Conservation (phyloP, 1,140 invertebrate species). For the Anastrepha ludens region DNA sequence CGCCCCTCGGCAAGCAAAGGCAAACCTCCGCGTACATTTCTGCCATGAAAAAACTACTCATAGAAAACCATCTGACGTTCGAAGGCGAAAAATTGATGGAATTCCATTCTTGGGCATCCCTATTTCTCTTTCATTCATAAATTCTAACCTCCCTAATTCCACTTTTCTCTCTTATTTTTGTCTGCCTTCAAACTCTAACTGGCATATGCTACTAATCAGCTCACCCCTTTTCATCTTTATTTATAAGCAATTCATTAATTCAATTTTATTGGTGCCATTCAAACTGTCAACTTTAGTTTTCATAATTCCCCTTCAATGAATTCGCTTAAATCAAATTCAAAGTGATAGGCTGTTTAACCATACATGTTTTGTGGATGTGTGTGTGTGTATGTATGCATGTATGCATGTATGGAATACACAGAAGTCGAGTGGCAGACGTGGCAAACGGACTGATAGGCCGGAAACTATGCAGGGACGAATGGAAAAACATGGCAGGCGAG, state of each 20-base stretch:
- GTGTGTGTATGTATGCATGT: background rate
- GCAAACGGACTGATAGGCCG: background rate
- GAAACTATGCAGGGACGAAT: background rate
- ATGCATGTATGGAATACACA: background rate
- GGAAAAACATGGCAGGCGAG: background rate
- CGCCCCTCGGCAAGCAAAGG: too few relatives aligned
- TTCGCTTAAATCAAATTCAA: background rate
- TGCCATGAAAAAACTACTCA: too few relatives aligned
- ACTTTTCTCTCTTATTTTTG: background rate
- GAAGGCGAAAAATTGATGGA: too few relatives aligned
- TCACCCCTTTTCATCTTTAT: background rate
- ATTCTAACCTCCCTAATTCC: too few relatives aligned
- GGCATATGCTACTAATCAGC: too few relatives aligned
- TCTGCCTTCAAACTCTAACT: background rate
- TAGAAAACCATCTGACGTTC: too few relatives aligned
- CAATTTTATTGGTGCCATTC: slow-evolving; percentile 2
- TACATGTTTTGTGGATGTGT: background rate
- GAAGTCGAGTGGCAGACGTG: background rate
- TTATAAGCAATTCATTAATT: slow-evolving; percentile 14
- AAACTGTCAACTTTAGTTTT: slow-evolving; percentile 28
- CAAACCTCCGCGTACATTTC: too few relatives aligned
- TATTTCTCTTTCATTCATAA: too few relatives aligned
- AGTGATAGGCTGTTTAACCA: background rate
- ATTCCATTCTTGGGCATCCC: too few relatives aligned
- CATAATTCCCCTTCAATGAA: slow-evolving; percentile 29